These are phyloP conservation scores for Oligia strigilis DNA, from an alignment of 2,888 invertebrate species.

Conservation along the genomic window DNA sequence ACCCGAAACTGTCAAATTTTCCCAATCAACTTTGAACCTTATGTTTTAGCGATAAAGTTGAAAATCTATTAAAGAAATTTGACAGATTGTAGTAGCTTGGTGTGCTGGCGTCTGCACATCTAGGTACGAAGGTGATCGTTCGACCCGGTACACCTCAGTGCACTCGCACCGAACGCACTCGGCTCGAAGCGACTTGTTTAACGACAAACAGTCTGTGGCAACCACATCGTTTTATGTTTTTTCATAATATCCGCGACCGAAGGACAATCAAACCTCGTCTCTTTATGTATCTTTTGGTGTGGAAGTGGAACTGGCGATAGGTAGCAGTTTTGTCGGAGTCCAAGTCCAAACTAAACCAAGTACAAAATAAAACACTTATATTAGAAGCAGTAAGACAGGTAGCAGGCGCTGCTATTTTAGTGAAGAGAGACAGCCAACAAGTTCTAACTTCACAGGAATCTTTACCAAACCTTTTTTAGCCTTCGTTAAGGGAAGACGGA, in stretches of 20 bases:
- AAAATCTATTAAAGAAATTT: too few relatives aligned
- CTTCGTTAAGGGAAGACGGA: neutral
- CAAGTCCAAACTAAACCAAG: too few relatives aligned
- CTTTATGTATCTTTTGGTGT: constrained; percentile 1
- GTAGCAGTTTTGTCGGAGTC: neutral
- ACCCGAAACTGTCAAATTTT: too few relatives aligned
- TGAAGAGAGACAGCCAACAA: neutral
- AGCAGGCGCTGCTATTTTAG: neutral
- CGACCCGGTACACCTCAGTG: constrained; percentile 18
- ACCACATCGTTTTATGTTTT: constrained; percentile 21
- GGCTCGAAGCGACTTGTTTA: constrained; percentile 17
- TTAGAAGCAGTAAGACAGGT: neutral
- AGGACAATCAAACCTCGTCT: constrained; percentile 19
- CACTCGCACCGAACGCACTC: constrained; percentile 52
- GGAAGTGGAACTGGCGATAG: neutral
- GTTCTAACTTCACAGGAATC: neutral
- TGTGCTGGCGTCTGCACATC: neutral
- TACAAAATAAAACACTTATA: neutral
- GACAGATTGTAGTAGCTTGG: too few relatives aligned
- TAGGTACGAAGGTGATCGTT: neutral
- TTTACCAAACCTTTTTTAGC: neutral
- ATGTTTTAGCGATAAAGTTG: too few relatives aligned
- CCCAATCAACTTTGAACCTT: too few relatives aligned
- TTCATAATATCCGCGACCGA: constrained; percentile 39
- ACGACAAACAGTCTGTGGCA: constrained; percentile 9